Conservation (phyloP, 92 coral and sea anemone genomes). For the Phenganax stokvisi region DNA sequence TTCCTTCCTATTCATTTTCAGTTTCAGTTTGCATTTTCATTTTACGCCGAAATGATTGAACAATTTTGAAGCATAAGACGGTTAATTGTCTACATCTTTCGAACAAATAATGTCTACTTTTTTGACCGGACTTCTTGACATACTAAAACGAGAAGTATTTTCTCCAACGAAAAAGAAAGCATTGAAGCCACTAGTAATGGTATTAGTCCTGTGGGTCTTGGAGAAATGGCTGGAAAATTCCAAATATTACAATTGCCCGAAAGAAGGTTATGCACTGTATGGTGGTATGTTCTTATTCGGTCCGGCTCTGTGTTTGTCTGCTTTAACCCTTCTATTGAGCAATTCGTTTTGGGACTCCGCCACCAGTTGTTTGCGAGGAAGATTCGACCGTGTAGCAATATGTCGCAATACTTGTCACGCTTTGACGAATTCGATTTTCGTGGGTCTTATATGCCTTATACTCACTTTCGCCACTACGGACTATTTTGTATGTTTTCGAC, state of each 20-base stretch:
- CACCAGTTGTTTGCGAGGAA: conserved; percentile 10
- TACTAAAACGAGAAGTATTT: not conserved
- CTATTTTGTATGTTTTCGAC: conserved; percentile 12
- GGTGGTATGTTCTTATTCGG: conserved; percentile 16
- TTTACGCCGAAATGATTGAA: too few relatives aligned
- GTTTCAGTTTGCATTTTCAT: too few relatives aligned
- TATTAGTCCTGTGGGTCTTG: not conserved
- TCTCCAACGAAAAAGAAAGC: conserved; percentile 15
- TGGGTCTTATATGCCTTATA: not conserved
- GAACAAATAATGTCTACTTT: not conserved
- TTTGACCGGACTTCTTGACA: not conserved
- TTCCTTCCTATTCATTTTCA: too few relatives aligned
- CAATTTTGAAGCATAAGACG: too few relatives aligned
- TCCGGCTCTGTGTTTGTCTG: conserved; percentile 4
- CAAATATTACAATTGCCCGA: conserved; percentile 4
- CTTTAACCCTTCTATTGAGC: not conserved
- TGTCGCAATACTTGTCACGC: not conserved
- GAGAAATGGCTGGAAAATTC: conserved; percentile 1
- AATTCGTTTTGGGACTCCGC: conserved; percentile 5
- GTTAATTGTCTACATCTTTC: too few relatives aligned
- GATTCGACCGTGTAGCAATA: not conserved
- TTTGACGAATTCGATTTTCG: conserved; percentile 2
- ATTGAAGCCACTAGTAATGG: not conserved
- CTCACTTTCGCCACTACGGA: conserved; percentile 3
- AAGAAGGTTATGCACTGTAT: conserved; percentile 1